Conservation (phyloP, 2,888 invertebrate species). For the Nesidiocoris tenuis region DNA sequence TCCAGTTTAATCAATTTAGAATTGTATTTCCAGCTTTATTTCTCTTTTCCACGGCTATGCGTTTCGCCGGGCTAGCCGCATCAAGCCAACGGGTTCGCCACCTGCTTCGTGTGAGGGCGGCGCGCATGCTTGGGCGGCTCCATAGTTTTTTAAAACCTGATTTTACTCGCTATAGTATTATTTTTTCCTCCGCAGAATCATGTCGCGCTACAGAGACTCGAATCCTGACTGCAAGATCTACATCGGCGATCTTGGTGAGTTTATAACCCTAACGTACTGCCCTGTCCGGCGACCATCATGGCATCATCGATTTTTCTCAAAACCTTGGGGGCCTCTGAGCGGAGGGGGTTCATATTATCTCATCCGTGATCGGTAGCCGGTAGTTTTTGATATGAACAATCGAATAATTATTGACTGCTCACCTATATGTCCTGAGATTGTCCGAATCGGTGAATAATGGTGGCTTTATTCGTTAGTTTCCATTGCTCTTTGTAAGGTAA, state of each 20-base stretch:
- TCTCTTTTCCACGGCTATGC: neutral
- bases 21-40: neutral
- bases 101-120: neutral
- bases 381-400: too few species aligned
- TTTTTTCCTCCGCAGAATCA: conserved; percentile 52
- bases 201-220: conserved; percentile 69
- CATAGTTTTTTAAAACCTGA: too few species aligned
- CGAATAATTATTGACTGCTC: too few species aligned
- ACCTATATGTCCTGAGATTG: too few species aligned
- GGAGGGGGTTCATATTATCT: too few species aligned
- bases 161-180: neutral
- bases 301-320: too few species aligned
- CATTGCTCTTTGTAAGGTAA: too few species aligned
- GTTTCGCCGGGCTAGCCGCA: neutral
- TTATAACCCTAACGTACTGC: neutral
- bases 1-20: neutral
- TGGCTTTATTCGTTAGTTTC: too few species aligned
- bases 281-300: too few species aligned
- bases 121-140: neutral
- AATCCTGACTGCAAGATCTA: conserved; percentile 87
- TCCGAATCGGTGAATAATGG: too few species aligned
- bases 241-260: conserved; percentile 83
- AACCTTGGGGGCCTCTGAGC: too few species aligned
- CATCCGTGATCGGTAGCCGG: too few species aligned
- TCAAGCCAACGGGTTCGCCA: neutral